Conservation (phyloP, 1,140 invertebrate genomes). For the Pseudoatta argentina region DNA sequence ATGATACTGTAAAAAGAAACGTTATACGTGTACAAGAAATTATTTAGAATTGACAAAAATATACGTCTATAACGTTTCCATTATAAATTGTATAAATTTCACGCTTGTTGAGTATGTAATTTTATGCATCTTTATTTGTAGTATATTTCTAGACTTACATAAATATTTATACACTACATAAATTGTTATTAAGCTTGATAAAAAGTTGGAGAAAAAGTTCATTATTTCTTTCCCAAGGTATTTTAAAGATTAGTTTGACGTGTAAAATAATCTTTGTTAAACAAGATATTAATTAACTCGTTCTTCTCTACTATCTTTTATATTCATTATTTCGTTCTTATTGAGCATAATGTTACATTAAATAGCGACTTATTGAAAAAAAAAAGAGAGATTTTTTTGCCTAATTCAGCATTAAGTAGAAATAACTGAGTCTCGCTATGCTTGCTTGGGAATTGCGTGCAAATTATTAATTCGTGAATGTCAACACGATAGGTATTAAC, state of each 20-base stretch:
- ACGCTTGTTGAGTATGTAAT: neutral
- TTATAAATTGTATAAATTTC: slow-evolving; percentile 8
- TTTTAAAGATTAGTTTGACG: neutral
- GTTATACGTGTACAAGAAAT: neutral
- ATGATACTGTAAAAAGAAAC: neutral
- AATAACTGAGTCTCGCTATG: neutral
- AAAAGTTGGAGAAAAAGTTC: neutral
- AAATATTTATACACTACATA: slow-evolving; percentile 7
- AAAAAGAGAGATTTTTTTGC: neutral
- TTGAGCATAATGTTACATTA: neutral
- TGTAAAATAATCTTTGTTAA: neutral
- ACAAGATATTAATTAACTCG: neutral
- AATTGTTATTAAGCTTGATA: neutral
- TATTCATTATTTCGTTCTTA: slow-evolving; percentile 12
- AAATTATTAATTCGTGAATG: neutral
- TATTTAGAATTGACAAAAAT: neutral
- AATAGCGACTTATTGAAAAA: neutral
- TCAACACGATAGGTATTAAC: neutral
- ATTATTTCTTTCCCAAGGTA: neutral
- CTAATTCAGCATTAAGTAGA: neutral
- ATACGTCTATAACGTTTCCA: neutral
- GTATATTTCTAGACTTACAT: neutral
- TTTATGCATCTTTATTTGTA: neutral
- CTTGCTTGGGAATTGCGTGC: neutral
- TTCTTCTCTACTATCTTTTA: neutral